These are phyloP conservation scores for Patella caerulea DNA, from an alignment of 2,888 invertebrate species.

Conservation along the genomic window DNA sequence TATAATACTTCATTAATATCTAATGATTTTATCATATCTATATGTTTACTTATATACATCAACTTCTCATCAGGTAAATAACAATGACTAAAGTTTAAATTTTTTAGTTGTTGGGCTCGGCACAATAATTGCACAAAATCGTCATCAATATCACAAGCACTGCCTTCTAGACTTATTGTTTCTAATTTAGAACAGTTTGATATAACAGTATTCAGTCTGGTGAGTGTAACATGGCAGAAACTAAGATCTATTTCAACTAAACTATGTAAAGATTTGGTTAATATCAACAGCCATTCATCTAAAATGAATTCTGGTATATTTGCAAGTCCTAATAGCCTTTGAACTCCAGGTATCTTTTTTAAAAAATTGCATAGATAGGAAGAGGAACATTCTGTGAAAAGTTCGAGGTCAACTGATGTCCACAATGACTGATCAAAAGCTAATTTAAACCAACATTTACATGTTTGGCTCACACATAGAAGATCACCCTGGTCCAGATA, in stretches of 20 bases:
- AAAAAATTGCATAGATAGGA: background rate
- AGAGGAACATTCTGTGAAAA: background rate
- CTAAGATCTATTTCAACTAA: background rate
- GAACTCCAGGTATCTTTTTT: background rate
- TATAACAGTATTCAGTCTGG: background rate
- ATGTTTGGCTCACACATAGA: background rate
- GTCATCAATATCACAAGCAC: background rate
- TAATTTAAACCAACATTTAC: background rate
- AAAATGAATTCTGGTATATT: background rate
- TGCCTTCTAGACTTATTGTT: background rate
- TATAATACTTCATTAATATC: background rate
- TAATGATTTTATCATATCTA: background rate
- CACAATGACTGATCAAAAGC: background rate
- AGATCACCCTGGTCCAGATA: background rate
- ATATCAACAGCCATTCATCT: background rate
- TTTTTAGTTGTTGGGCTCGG: background rate
- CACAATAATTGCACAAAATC: background rate
- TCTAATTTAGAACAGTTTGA: background rate
- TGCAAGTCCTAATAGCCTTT: background rate
- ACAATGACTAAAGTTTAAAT: conserved; percentile 1
- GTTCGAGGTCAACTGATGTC: background rate
- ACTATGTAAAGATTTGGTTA: background rate
- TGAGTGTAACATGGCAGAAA: background rate
- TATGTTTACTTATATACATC: background rate
- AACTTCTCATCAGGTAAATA: background rate